phyloP scores from a whole-genome alignment of 2,113 vertebrate genomes.

The Brachyhypopomus occidentalis region DNA sequence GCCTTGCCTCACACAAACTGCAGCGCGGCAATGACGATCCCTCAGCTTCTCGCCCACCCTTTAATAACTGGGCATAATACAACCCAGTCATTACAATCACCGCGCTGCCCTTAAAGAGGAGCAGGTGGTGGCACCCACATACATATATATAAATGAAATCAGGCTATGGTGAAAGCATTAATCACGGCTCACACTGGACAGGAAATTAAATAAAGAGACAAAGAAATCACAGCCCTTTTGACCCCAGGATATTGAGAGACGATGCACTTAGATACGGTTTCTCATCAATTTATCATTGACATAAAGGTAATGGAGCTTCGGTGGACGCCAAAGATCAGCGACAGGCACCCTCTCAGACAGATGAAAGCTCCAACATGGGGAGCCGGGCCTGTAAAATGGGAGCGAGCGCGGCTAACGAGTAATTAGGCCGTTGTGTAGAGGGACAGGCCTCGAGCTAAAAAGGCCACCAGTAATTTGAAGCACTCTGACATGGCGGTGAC shows the following conservation, averaged over 20 bases:
- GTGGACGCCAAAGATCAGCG: conserved; percentile 49
- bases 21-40: not conserved
- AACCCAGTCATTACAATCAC: conserved; percentile 52
- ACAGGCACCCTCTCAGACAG: conserved; percentile 53
- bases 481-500: conserved; percentile 70
- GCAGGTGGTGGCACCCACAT: conserved; percentile 20
- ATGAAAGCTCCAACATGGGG: conserved; percentile 53
- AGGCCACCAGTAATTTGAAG: conserved; percentile 68
- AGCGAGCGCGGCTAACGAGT: conserved; percentile 64
- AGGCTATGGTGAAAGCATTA: conserved; percentile 48
- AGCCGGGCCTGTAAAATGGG: conserved; percentile 55
- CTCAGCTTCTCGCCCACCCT: conserved; percentile 1
- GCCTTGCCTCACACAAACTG: not conserved
- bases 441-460: conserved; percentile 60
- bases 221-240: conserved; percentile 43
- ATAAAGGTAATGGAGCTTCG: conserved; percentile 57
- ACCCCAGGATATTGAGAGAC: conserved; percentile 50
- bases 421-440: conserved; percentile 65
- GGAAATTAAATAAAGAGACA: conserved; percentile 60
- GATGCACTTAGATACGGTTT: conserved; percentile 38
- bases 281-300: conserved; percentile 63
- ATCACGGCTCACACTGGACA: conserved; percentile 50
- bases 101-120: conserved; percentile 36
- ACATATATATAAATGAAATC: conserved; percentile 33
- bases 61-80: conserved; percentile 45